A percentile compares a stretch with the other conserved stretches of the same genome.
phyloP scores from a whole-genome alignment of 2,797 vertebrate species.

The Heliangelus exortis region DNA sequence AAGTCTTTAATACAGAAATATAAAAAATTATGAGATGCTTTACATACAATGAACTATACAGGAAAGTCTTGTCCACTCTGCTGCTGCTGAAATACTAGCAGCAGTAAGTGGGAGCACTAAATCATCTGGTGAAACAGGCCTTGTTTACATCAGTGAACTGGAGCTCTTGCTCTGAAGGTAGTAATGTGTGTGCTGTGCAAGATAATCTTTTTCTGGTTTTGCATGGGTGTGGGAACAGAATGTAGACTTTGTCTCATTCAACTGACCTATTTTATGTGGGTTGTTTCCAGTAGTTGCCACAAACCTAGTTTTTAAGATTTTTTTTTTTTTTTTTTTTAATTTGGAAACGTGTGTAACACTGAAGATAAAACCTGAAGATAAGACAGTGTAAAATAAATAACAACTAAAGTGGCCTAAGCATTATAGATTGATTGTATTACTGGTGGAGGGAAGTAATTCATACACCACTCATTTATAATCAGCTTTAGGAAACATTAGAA shows the following conservation, averaged over 20 bases:
- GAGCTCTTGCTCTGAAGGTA: not conserved
- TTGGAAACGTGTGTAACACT: not conserved
- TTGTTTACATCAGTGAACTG: not conserved
- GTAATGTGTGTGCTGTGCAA: accelerated
- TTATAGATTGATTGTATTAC: not conserved
- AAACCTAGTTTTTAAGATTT: not conserved
- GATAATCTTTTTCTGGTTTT: not conserved
- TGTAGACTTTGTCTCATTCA: not conserved
- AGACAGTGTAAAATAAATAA: not conserved
- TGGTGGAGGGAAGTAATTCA: not conserved
- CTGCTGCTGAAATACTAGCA: not conserved
- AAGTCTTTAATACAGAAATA: not conserved
- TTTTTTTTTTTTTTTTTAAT: not conserved
- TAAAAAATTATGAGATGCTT: not conserved
- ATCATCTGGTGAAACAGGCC: not conserved
- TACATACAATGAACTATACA: not conserved
- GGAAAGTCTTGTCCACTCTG: not conserved
- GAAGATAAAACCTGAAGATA: not conserved
- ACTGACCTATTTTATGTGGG: not conserved
- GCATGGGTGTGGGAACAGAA: not conserved
- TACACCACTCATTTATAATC: not conserved
- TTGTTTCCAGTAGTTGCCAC: not conserved
- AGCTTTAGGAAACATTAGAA: not conserved
- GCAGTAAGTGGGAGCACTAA: not conserved
- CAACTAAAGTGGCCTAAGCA: not conserved